Evolutionary conservation across 2,888 invertebrate species (phyloP), one percentile per base, ranked within the genome.

Genomic region (Dasypolia templi): DNA sequence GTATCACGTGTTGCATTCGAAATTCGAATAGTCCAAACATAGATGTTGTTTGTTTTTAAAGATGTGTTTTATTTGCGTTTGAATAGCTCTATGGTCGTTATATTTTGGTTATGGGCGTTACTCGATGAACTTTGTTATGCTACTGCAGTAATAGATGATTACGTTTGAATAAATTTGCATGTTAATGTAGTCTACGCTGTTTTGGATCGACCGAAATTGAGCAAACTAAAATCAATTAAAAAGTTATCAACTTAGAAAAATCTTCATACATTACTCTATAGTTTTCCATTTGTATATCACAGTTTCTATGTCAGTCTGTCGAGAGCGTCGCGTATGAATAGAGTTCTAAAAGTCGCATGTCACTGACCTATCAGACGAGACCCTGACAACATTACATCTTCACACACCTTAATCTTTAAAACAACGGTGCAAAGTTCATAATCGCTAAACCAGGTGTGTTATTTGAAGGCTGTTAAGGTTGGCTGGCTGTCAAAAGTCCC

Each of bases 401-500:
- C 73, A 76, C 26, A 42, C 68, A 49, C 62, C 56, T 72, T 46
- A n/a, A 70, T 64, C 75, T 72, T 86, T 88, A 85, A 51, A 42
- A 29, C 77, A 64, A 71, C 32, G 32, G 0, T 3, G 32, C 74
- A 80, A 72, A 71, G 89, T 79, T 73, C 72, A 82, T 68, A 83
- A 70, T 89, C 56, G 72, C 71, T 80, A 46, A 62, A 42, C 61
- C 59, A 69, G 55, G 26, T 73, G 63, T 42, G 55, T 72, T 56
- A 51, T 44, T 35, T 66, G 66, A 44, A 69, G 72, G 83, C 81
- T 83, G 93, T 92, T 91, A 90, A 88, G 93, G 91, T 92, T 92
- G 91, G 92, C 87, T 90, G 90, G 81, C 86, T 89, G 88, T 90
- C 90, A 90, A 90, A 91, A 89, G 89, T 89, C 75, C 87, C 88